Evolutionary conservation across 2,797 vertebrate species (phyloP).

Genomic region (Leuciscus waleckii): DNA sequence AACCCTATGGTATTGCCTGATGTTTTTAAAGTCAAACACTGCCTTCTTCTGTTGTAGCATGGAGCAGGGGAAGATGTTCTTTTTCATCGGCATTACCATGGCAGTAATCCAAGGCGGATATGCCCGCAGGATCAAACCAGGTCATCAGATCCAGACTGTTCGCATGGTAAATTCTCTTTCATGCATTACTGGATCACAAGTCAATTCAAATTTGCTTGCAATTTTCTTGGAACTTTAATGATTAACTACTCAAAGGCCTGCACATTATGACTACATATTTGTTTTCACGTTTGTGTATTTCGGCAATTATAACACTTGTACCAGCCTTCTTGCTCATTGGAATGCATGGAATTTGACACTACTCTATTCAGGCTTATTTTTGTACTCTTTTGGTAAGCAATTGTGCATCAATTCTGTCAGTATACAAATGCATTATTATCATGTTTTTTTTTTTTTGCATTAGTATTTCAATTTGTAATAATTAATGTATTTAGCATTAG

Average conservation of each 20-base stretch:
- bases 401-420: neutral
- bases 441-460: neutral
- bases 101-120: constrained; percentile 92
- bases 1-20: neutral
- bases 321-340: constrained; percentile 93
- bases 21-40: neutral
- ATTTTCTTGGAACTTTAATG: neutral
- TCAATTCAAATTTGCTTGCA: neutral
- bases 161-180: constrained; percentile 77
- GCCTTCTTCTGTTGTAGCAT: constrained; percentile 77
- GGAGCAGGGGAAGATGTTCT: constrained; percentile 99
- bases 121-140: constrained; percentile 89
- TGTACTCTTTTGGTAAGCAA: constrained; percentile 93
- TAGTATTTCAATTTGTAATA: neutral
- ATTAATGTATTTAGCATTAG: neutral
- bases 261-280: neutral
- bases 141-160: constrained; percentile 84
- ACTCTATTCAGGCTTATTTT: constrained; percentile 85
- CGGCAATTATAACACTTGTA: constrained; percentile 87
- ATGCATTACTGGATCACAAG: neutral
- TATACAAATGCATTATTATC: neutral
- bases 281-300: constrained; percentile 31
- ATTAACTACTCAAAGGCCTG: constrained; percentile 6
- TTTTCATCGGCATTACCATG: constrained; percentile 97
- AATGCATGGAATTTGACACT: constrained; percentile 80